Evolutionary conservation across 2,797 vertebrate species (phyloP).

Genomic region (Glyptemys insculpta): DNA sequence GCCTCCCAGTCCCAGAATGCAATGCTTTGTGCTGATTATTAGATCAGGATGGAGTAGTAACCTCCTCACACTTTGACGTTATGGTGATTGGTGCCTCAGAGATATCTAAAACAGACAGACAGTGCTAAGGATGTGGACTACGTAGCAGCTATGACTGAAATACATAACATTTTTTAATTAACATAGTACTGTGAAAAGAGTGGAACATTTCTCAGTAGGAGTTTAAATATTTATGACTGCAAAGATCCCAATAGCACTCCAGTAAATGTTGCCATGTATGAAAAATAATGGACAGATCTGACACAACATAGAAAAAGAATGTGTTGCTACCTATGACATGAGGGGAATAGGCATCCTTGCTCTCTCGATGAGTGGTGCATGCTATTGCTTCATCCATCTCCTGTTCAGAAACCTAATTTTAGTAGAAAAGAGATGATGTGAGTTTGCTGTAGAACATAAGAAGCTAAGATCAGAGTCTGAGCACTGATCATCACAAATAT

Average conservation of each 20-base stretch:
- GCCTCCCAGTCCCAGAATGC: not conserved
- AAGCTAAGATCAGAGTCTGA: not conserved
- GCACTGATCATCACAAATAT: not conserved
- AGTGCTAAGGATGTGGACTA: not conserved
- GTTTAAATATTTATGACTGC: not conserved
- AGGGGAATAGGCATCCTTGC: constrained; percentile 82
- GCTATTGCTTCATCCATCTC: constrained; percentile 95
- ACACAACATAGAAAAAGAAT: not conserved
- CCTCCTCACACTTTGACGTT: not conserved
- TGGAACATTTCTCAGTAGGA: not conserved
- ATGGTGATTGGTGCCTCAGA: not conserved
- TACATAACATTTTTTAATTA: not conserved
- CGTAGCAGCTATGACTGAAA: not conserved
- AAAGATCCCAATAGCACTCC: not conserved
- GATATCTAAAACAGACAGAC: not conserved
- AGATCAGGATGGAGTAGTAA: not conserved
- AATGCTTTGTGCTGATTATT: not conserved
- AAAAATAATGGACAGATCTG: not conserved
- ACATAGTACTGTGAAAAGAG: not conserved
- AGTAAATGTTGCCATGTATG: not conserved
- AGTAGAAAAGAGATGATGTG: constrained; percentile 54
- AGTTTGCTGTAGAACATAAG: not conserved
- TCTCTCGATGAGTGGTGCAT: constrained; percentile 90
- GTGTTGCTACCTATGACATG: constrained; percentile 77
- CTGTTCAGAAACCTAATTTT: constrained; percentile 92